Evolutionary conservation across 2,113 vertebrate species (phyloP).

Genomic region (Otolemur garnettii): DNA sequence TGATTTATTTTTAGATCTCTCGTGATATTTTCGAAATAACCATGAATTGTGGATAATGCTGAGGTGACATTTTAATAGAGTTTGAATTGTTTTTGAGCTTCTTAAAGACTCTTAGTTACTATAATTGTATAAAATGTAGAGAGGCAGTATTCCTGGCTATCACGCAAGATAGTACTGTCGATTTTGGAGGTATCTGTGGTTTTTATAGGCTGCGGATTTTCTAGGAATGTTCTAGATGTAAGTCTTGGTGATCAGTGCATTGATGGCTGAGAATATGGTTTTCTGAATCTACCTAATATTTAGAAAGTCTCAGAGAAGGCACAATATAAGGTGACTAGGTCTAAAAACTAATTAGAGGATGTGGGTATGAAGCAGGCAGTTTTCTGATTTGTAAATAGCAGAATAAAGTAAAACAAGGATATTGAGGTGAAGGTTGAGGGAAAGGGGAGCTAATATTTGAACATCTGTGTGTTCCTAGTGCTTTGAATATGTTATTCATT

Average conservation of each 20-base stretch:
- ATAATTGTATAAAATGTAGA: not conserved
- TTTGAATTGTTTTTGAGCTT: not conserved
- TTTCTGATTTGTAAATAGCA: not conserved
- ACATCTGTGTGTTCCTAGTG: not conserved
- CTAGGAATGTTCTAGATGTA: not conserved
- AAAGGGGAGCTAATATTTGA: not conserved
- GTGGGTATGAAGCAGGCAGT: not conserved
- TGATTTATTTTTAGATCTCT: conserved; percentile 25
- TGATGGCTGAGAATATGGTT: not conserved
- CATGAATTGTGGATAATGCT: not conserved
- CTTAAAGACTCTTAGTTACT: not conserved
- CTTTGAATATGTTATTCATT: not conserved
- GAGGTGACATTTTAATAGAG: not conserved
- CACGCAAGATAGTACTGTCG: not conserved
- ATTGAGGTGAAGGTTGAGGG: not conserved
- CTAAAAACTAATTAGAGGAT: not conserved
- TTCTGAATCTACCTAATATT: not conserved
- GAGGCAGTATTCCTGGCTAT: not conserved
- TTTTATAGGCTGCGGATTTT: not conserved
- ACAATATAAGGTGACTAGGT: not conserved
- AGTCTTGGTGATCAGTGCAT: not conserved
- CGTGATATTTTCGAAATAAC: not conserved
- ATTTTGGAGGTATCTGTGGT: not conserved
- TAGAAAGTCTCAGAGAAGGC: not conserved
- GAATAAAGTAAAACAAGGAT: not conserved